Conservation (phyloP, 2,888 invertebrate genomes). For the Agonum fuliginosum region DNA sequence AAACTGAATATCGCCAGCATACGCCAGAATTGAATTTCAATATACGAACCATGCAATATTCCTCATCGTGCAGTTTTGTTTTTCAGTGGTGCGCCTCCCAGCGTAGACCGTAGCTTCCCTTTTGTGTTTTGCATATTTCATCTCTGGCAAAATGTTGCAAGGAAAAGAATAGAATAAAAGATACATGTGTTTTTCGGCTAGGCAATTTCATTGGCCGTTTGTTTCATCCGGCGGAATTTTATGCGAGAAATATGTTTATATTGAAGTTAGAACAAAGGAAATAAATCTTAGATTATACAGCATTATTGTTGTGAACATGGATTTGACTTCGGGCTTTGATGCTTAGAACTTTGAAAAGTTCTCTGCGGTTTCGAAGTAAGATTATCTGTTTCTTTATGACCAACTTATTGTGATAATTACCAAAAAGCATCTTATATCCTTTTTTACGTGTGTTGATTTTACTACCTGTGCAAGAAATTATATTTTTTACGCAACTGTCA, state of each 20-base stretch:
- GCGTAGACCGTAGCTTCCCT: constrained; percentile 33
- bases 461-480: no score
- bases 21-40: constrained; percentile 37
- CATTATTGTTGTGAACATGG: no score
- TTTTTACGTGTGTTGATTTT: no score
- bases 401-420: no score
- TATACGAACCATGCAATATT: constrained; percentile 25
- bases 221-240: constrained; percentile 7
- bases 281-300: background rate
- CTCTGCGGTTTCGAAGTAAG: no score
- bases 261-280: background rate
- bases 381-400: no score
- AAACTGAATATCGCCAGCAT: background rate
- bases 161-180: constrained; percentile 29
- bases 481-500: no score
- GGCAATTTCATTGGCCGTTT: constrained; percentile 8
- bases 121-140: constrained; percentile 49
- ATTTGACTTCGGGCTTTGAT: no score
- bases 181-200: constrained; percentile 7
- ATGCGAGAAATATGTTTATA: background rate
- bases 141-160: constrained; percentile 19
- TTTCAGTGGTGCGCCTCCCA: constrained; percentile 9
- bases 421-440: no score
- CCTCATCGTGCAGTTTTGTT: constrained; percentile 13
- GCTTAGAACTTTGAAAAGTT: no score